phyloP scores from a whole-genome alignment of 1,140 invertebrate genomes.

The Zelostemma sp. region DNA sequence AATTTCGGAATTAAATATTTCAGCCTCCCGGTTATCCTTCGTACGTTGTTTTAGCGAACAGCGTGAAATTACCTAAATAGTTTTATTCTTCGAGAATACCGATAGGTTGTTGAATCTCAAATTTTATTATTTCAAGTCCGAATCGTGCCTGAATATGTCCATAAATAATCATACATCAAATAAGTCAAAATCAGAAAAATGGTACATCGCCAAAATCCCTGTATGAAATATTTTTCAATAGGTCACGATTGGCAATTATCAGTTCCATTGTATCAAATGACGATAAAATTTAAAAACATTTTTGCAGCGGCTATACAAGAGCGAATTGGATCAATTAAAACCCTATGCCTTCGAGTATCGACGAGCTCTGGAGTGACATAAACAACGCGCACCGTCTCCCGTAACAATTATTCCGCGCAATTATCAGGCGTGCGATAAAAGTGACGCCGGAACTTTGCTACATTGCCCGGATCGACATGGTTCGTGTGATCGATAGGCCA shows the following conservation, averaged over 20 bases:
- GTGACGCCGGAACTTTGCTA: conserved; percentile 37
- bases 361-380: conserved; percentile 28
- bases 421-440: conserved; percentile 36
- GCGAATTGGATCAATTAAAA: conserved; percentile 1
- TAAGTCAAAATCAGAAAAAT: no score
- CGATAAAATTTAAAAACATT: no score
- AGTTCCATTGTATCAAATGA: no score
- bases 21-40: background rate
- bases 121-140: no score
- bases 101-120: no score
- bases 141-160: no score
- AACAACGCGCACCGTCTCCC: conserved; percentile 30
- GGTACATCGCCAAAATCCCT: no score
- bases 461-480: conserved; percentile 36
- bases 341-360: no score
- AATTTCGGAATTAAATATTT: conserved; percentile 26
- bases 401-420: conserved; percentile 28
- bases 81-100: no score
- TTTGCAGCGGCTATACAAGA: background rate
- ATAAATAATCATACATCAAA: no score
- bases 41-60: background rate
- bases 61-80: background rate
- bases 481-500: conserved; percentile 46
- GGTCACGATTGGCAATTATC: no score
- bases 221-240: no score